Evolutionary conservation across 2,113 vertebrate species (phyloP).

Genomic region (Cephalopholis sonnerati): DNA sequence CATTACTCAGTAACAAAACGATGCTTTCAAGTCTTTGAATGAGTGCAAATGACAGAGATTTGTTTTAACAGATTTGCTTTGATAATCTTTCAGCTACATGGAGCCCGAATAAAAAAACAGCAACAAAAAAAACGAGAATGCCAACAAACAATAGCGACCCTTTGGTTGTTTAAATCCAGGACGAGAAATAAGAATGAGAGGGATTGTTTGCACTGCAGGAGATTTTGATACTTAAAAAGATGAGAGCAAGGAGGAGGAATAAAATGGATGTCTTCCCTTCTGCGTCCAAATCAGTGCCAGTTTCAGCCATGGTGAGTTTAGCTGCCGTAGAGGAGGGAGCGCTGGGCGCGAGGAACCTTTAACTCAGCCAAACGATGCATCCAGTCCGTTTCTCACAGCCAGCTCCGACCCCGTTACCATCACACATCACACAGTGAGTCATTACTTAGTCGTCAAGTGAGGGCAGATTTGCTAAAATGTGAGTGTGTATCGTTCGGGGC

Average conservation of each 20-base stretch:
- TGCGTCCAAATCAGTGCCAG: conserved; percentile 73
- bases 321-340: conserved; percentile 80
- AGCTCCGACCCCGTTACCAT: conserved; percentile 37
- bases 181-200: neutral
- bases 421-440: conserved; percentile 31
- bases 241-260: neutral
- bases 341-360: conserved; percentile 21
- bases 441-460: neutral
- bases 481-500: conserved; percentile 29
- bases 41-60: conserved; percentile 52
- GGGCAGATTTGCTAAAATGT: conserved; percentile 28
- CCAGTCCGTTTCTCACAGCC: conserved; percentile 54
- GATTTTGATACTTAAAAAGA: neutral
- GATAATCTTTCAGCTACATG: conserved; percentile 9
- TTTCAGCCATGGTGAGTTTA: conserved; percentile 66
- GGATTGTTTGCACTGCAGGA: neutral
- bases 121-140: neutral
- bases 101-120: conserved; percentile 7
- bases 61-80: neutral
- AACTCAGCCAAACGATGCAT: conserved; percentile 19
- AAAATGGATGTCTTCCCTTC: conserved; percentile 44
- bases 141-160: conserved; percentile 52
- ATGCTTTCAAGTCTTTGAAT: conserved; percentile 57
- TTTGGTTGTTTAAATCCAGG: conserved; percentile 60
- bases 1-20: neutral